Percentiles rank a stretch among this genome's conserved stretches.
Evolutionary conservation across 2,888 invertebrate genomes (phyloP).

Genomic region (Nemapogon koenigi): DNA sequence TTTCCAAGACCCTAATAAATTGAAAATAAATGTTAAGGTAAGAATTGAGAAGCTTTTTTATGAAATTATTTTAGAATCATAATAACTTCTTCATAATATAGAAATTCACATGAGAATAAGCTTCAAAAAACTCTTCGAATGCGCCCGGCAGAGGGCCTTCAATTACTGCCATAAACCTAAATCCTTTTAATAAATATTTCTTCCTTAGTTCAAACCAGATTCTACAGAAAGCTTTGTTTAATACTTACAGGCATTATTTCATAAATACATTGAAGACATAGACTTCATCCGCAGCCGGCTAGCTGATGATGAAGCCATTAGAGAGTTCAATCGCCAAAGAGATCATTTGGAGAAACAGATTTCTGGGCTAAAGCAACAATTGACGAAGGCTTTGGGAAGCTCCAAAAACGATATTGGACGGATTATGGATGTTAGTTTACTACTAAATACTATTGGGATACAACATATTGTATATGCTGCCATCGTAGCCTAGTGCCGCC

Average conservation of each 20-base stretch:
- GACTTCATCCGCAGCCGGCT: slow-evolving; percentile 71
- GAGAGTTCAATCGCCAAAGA: slow-evolving; percentile 80
- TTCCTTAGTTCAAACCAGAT: too few relatives aligned
- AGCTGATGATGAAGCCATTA: slow-evolving; percentile 74
- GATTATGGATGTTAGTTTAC: slow-evolving; percentile 65
- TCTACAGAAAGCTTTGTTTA: too few relatives aligned
- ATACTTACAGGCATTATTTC: slow-evolving; percentile 67
- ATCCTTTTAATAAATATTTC: too few relatives aligned
- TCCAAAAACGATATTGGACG: slow-evolving; percentile 66
- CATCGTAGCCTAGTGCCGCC: too few relatives aligned
- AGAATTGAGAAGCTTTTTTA: too few relatives aligned
- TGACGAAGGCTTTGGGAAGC: slow-evolving; percentile 40
- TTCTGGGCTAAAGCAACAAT: slow-evolving; percentile 36
- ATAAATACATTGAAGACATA: slow-evolving; percentile 74
- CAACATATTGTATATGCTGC: not conserved
- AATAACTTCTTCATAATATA: too few relatives aligned
- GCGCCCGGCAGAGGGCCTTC: too few relatives aligned
- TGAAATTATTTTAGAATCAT: too few relatives aligned
- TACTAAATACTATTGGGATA: not conserved
- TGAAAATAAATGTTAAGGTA: slow-evolving; percentile 64
- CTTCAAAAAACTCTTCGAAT: too few relatives aligned
- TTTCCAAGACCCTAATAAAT: slow-evolving; percentile 75
- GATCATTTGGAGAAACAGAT: slow-evolving; percentile 78
- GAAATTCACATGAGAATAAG: too few relatives aligned
- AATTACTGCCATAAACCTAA: too few relatives aligned